Conservation (phyloP, 2,797 vertebrate species). For the Rhinella marina region DNA sequence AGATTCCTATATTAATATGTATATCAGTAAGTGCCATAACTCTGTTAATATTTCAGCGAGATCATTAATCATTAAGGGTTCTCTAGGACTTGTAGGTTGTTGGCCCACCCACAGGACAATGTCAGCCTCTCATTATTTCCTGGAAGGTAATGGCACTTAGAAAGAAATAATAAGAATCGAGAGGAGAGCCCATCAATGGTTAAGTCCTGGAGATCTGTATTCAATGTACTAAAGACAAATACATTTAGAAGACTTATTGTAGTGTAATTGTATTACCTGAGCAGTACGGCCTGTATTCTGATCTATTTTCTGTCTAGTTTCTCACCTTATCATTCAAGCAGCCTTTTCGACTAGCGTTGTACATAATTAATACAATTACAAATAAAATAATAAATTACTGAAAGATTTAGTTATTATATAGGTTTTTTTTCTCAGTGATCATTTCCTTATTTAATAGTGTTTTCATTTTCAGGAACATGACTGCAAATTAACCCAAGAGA, state of each 20-base stretch:
- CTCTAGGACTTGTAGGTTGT: no score
- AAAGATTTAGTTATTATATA: no score
- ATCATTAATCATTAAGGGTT: background rate
- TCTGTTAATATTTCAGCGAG: background rate
- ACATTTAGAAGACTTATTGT: no score
- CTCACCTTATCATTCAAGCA: background rate
- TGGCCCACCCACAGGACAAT: no score
- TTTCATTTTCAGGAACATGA: slow-evolving; percentile 80
- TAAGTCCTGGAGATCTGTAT: no score
- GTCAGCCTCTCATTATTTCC: no score
- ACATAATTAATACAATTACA: background rate
- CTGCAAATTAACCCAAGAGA: slow-evolving; percentile 85
- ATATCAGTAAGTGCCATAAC: background rate
- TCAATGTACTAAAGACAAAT: no score
- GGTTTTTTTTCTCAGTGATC: background rate
- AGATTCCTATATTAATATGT: slow-evolving; percentile 24
- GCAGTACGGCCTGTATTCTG: background rate
- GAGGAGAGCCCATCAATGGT: no score
- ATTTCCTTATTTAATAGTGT: background rate
- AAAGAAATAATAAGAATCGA: no score
- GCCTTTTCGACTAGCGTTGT: background rate
- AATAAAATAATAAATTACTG: background rate
- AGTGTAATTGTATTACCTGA: background rate
- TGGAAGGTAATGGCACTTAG: no score
- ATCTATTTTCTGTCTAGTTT: background rate